phyloP scores from a whole-genome alignment of 2,888 invertebrate species.

The Heliconius sara region DNA sequence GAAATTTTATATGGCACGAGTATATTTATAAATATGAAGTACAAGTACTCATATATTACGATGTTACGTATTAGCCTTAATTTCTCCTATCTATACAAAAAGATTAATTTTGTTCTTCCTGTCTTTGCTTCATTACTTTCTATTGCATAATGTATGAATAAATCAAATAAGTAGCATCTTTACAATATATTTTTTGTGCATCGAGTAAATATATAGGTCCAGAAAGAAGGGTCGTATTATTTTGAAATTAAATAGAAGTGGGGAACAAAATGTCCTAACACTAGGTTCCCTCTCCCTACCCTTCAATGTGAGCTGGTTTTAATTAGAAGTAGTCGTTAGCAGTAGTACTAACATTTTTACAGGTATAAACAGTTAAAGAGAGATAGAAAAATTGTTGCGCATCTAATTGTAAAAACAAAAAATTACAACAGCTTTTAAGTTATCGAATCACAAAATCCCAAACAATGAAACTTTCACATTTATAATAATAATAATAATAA shows the following conservation, averaged over 20 bases:
- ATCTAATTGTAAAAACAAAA: background rate
- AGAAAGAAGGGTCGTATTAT: background rate
- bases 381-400: background rate
- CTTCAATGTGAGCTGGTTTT: too few relatives aligned
- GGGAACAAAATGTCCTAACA: too few relatives aligned
- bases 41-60: conserved; percentile 15
- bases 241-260: background rate
- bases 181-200: background rate
- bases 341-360: background rate
- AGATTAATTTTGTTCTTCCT: conserved; percentile 28
- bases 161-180: background rate
- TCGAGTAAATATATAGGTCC: background rate
- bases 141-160: conserved; percentile 18
- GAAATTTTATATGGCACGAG: background rate
- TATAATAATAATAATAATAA: background rate
- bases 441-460: background rate
- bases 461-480: conserved; percentile 1
- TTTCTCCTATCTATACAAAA: conserved; percentile 20
- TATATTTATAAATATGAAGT: conserved; percentile 7
- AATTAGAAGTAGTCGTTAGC: background rate
- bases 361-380: background rate
- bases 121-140: conserved; percentile 14
- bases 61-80: conserved; percentile 25
- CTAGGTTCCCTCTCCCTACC: too few relatives aligned
- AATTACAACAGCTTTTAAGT: background rate